A percentile compares a stretch with the other conserved stretches of the same genome.
Evolutionary conservation across 23 tunicate species (phyloP).

Genomic region (Trididemnum nubilum): DNA sequence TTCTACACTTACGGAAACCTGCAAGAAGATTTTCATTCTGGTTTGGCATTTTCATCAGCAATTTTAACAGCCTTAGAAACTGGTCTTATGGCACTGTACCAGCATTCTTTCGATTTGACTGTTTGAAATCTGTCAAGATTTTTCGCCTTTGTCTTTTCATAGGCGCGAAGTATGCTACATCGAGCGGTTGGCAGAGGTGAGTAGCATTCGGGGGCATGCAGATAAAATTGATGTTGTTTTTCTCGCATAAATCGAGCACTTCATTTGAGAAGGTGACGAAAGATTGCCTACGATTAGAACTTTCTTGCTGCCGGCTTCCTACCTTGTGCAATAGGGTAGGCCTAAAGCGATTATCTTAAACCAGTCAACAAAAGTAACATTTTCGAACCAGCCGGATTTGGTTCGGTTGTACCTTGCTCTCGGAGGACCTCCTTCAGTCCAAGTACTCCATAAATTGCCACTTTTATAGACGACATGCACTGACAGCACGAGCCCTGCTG

Average conservation of each 20-base stretch:
- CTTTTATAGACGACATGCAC: slow-evolving; percentile 16
- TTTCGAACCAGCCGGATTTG: slow-evolving; percentile 42
- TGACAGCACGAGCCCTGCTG: slow-evolving; percentile 25
- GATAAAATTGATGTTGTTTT: slow-evolving; percentile 2
- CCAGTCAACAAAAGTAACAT: slow-evolving; percentile 30
- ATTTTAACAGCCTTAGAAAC: slow-evolving; percentile 5
- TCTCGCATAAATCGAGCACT: neutral
- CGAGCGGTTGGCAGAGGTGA: slow-evolving; percentile 20
- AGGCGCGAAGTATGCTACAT: slow-evolving; percentile 7
- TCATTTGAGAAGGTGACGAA: slow-evolving; percentile 10
- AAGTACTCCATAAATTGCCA: slow-evolving; percentile 35
- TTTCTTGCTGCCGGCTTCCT: neutral
- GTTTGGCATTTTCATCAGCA: neutral
- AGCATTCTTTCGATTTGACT: slow-evolving; percentile 7
- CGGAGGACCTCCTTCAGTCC: slow-evolving; percentile 43
- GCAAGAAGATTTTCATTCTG: slow-evolving; percentile 8
- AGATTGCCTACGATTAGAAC: slow-evolving; percentile 33
- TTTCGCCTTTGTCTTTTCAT: slow-evolving; percentile 29
- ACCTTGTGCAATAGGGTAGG: slow-evolving; percentile 31
- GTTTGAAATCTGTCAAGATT: slow-evolving; percentile 13
- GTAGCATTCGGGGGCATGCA: slow-evolving; percentile 19
- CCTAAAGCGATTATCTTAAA: slow-evolving; percentile 15
- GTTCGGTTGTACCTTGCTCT: slow-evolving; percentile 45
- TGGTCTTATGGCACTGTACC: slow-evolving; percentile 23
- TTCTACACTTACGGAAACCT: slow-evolving; percentile 9